Percentiles rank a stretch among this genome's conserved stretches.
Evolutionary conservation across 2,797 vertebrate genomes (phyloP).

Genomic region (Periparus ater): DNA sequence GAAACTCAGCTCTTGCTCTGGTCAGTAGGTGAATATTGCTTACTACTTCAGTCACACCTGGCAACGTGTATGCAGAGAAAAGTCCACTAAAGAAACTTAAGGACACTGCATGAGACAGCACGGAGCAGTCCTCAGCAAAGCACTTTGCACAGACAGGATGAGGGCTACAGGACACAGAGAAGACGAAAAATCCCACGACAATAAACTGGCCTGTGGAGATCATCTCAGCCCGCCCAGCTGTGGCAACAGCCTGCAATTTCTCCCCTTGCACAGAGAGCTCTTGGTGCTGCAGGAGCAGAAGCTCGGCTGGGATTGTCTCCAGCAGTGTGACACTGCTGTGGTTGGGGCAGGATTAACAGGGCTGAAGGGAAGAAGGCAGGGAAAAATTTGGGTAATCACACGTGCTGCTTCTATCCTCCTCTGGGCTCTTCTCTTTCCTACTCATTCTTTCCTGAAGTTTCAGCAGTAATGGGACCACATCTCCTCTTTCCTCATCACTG

Average conservation of each 20-base stretch:
- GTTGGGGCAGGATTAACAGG: not conserved
- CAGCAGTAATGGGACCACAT: not conserved
- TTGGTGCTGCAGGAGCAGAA: not conserved
- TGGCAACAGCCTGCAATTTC: not conserved
- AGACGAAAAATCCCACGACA: not conserved
- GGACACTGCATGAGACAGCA: not conserved
- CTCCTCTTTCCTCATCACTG: not conserved
- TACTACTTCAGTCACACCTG: not conserved
- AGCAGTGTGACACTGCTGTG: not conserved
- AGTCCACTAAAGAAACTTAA: not conserved
- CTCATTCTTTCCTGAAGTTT: not conserved
- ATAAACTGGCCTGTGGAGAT: not conserved
- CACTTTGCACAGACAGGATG: slow-evolving; percentile 12
- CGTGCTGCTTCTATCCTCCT: not conserved
- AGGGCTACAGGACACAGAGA: slow-evolving; percentile 33
- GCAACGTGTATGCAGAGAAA: not conserved
- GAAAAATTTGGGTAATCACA: fast-evolving
- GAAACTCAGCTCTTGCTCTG: not conserved
- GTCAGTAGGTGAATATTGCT: not conserved
- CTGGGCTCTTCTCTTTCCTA: not conserved
- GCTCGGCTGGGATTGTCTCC: not conserved
- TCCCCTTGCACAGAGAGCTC: not conserved
- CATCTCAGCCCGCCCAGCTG: not conserved
- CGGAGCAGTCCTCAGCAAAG: not conserved
- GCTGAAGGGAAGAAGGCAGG: not conserved